Evolutionary conservation across 2,888 invertebrate species (phyloP), one percentile per base, ranked within the genome.

Genomic region (Drosophila testacea): DNA sequence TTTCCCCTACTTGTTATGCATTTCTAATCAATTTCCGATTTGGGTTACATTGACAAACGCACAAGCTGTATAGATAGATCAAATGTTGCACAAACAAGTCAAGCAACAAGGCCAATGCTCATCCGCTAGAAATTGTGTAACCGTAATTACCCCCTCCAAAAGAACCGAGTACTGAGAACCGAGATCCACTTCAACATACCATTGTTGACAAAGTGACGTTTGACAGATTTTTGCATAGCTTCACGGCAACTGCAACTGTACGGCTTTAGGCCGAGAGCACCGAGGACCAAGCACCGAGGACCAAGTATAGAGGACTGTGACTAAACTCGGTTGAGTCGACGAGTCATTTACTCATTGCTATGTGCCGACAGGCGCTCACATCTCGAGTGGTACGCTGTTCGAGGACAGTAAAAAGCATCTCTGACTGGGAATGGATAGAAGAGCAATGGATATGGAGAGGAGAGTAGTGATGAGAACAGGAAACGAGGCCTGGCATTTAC

Each of bases 401-500:
- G 42, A 52, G 55, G 47, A 55, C 36, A 44, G 41, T 34, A 13
- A 42, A 13, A 41, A 50, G 41, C 9, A 67, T 30, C 16, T 7
- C 32, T n/a, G 16, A 10, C 13, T 16, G 10, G 22, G 34, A 44
- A 28, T 44, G 32, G 28, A 13, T 9, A 34, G 47, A 22, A 36
- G 47, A 22, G 3, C n/a, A 10, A n/a, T 16, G 44, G 28, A n/a
- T 5, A 44, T 7, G 41, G 44, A 32, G 13, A 1, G 4, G 28
- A 6, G 42, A 16, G 9, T n/a, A 2, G 50, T 32, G 54, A 36
- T 47, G 22, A 11, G 56, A 7, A 13, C 63, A 77, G 88, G 83
- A 82, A 85, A 67, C 80, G 77, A 83, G 75, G 86, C 75, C 75
- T 80, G 83, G 83, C 83, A 84, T 84, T 84, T 76, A 84, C 83